Conservation (phyloP, 92 coral and sea anemone genomes). For the Actinernus sp. region DNA sequence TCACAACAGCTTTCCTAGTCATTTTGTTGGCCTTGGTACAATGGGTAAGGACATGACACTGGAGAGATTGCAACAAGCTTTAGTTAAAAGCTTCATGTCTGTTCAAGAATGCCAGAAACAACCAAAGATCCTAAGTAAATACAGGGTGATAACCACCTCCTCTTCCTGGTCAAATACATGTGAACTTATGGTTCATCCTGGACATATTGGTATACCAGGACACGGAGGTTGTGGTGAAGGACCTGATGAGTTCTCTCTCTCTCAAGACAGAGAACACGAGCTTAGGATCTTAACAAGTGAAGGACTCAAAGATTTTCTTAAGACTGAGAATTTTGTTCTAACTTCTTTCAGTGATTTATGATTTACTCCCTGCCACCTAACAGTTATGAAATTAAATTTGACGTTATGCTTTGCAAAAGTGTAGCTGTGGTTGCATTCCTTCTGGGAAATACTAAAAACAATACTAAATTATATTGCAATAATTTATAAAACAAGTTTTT, state of each 20-base stretch:
- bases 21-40: conserved; percentile 85
- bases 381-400: too few relatives aligned
- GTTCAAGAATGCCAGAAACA: too few relatives aligned
- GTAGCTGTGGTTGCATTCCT: too few relatives aligned
- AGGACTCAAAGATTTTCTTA: conserved; percentile 42
- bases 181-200: conserved; percentile 99
- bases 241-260: conserved; percentile 92
- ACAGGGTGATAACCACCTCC: background rate
- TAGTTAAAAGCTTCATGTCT: conserved; percentile 14
- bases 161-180: conserved; percentile 16
- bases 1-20: conserved; percentile 70
- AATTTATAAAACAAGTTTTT: too few relatives aligned
- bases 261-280: conserved; percentile 94
- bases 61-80: conserved; percentile 70
- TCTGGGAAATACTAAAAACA: too few relatives aligned
- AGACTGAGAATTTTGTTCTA: conserved; percentile 25
- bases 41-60: conserved; percentile 89
- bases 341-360: conserved; percentile 47
- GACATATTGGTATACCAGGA: conserved; percentile 67
- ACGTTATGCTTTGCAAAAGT: too few relatives aligned
- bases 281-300: conserved; percentile 44
- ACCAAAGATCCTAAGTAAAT: too few relatives aligned
- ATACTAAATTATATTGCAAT: too few relatives aligned
- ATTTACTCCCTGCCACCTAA: too few relatives aligned
- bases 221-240: conserved; percentile 97